Conservation (phyloP, 2,888 invertebrate species). For the Nomada ferruginata region DNA sequence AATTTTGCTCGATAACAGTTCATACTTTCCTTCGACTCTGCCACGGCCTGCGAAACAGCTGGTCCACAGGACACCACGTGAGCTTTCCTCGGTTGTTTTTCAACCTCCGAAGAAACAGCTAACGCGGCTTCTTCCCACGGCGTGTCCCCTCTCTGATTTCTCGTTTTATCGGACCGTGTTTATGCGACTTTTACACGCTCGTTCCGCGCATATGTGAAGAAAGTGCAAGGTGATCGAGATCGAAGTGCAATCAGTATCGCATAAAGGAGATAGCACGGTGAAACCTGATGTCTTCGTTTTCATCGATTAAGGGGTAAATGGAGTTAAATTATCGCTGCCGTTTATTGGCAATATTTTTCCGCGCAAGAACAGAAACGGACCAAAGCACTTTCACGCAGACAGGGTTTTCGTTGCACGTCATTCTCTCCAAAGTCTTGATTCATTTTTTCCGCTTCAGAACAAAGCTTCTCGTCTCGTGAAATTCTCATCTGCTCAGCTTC, state of each 20-base stretch:
- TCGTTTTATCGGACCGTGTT: neutral
- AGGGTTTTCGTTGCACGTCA: too few species aligned
- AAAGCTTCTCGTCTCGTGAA: neutral
- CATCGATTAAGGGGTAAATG: neutral
- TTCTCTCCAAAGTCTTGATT: too few species aligned
- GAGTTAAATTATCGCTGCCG: too few species aligned
- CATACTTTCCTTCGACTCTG: neutral
- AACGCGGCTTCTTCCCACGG: conserved; percentile 4
- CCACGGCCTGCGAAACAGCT: neutral
- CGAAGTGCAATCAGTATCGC: too few species aligned
- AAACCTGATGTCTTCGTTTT: neutral
- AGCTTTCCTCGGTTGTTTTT: neutral
- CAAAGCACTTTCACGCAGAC: too few species aligned
- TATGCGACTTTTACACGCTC: neutral
- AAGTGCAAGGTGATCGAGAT: neutral
- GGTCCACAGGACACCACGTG: neutral
- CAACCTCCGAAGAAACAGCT: neutral
- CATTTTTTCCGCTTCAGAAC: neutral
- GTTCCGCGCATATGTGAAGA: neutral
- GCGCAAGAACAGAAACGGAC: too few species aligned
- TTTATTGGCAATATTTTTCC: too few species aligned
- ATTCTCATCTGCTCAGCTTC: neutral
- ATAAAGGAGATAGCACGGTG: neutral
- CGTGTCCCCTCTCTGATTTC: neutral
- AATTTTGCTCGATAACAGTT: neutral